Evolutionary conservation across 2,797 vertebrate genomes (phyloP).

Genomic region (Pangasius macronema): DNA sequence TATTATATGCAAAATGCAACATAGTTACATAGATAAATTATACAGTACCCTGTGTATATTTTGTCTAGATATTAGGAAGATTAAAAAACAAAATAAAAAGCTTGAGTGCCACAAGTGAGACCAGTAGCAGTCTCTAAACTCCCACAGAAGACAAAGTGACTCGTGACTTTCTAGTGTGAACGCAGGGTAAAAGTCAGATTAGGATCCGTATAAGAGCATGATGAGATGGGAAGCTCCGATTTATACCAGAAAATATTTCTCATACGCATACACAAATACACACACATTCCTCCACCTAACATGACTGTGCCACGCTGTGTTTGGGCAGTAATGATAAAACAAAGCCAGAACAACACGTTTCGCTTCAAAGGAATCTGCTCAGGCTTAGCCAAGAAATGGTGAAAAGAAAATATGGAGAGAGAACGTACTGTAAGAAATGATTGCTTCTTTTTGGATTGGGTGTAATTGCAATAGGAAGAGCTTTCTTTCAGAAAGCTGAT

Average conservation of each 20-base stretch:
- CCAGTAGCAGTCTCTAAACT: not conserved
- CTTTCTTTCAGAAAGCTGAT: not conserved
- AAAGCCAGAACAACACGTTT: slow-evolving; percentile 32
- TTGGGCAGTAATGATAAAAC: slow-evolving; percentile 52
- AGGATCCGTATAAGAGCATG: not conserved
- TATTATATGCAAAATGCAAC: not conserved
- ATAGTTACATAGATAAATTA: not conserved
- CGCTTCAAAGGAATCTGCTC: not conserved
- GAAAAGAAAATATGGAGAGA: not conserved
- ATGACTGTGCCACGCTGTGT: slow-evolving; percentile 24
- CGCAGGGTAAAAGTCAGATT: slow-evolving; percentile 2
- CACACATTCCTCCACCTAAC: slow-evolving; percentile 7
- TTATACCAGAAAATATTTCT: slow-evolving; percentile 33
- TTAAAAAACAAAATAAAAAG: too few species aligned
- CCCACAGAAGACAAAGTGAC: not conserved
- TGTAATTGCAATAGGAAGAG: slow-evolving; percentile 22
- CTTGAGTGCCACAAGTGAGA: not conserved
- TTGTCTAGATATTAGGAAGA: not conserved
- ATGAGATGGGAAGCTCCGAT: slow-evolving; percentile 49
- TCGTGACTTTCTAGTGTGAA: not conserved
- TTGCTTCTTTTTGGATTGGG: not conserved
- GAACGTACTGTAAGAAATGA: not conserved
- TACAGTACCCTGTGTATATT: not conserved
- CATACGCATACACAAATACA: slow-evolving; percentile 17
- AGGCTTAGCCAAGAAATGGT: not conserved